phyloP scores from a whole-genome alignment of 2,113 vertebrate genomes.

The Uria aalge region DNA sequence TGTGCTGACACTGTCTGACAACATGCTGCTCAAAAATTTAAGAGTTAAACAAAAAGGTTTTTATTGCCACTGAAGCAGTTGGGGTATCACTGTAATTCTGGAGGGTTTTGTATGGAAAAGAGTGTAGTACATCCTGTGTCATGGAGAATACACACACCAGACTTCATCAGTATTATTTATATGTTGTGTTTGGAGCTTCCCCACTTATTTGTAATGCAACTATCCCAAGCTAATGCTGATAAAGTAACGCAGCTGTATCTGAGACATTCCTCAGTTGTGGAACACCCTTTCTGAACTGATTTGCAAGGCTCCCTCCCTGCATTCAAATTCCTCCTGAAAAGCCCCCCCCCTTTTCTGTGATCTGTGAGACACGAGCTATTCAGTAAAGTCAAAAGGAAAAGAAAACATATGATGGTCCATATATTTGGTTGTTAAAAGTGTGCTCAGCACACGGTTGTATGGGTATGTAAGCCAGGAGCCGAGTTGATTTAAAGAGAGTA shows the following conservation, averaged over 20 bases:
- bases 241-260: slow-evolving; percentile 2
- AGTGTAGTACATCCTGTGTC: background rate
- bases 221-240: background rate
- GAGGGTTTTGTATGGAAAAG: background rate
- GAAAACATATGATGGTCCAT: background rate
- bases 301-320: background rate
- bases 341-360: background rate
- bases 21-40: background rate
- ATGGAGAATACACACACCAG: background rate
- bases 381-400: background rate
- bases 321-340: background rate
- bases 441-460: background rate
- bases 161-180: background rate
- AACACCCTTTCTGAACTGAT: slow-evolving; percentile 3
- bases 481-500: background rate
- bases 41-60: background rate
- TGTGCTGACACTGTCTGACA: background rate
- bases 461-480: background rate
- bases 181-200: background rate
- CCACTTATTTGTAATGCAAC: background rate
- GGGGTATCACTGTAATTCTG: background rate
- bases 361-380: background rate
- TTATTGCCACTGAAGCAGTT: background rate
- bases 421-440: background rate
- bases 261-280: background rate